These are phyloP conservation scores for Leptocoma aspasia DNA, from an alignment of 2,113 vertebrate species.

Conservation along the genomic window DNA sequence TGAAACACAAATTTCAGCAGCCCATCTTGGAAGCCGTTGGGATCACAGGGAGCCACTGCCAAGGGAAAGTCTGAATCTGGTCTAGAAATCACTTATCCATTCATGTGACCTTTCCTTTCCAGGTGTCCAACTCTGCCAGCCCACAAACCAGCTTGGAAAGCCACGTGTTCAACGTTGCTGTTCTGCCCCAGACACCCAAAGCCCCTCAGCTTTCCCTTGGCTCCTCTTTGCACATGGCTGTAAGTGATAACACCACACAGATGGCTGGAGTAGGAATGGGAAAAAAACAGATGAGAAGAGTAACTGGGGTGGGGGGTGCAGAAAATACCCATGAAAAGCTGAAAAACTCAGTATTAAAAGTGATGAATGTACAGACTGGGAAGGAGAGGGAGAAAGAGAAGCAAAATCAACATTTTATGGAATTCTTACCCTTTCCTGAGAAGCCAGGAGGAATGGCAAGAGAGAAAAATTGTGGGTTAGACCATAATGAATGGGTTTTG, in stretches of 20 bases:
- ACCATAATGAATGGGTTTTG: background rate
- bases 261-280: background rate
- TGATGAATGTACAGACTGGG: background rate
- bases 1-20: background rate
- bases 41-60: background rate
- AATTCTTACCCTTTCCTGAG: background rate
- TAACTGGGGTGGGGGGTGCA: background rate
- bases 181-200: slow-evolving; percentile 80
- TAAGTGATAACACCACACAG: slow-evolving; percentile 62
- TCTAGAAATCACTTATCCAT: background rate
- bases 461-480: background rate
- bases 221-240: slow-evolving; percentile 88
- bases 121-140: slow-evolving; percentile 81
- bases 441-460: background rate
- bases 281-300: background rate
- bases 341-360: background rate
- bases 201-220: slow-evolving; percentile 78
- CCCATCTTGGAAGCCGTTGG: background rate
- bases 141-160: slow-evolving; percentile 68
- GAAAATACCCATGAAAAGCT: background rate
- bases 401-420: background rate
- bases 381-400: background rate
- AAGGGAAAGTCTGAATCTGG: background rate
- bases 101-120: background rate
- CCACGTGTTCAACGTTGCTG: slow-evolving; percentile 85